phyloP scores from a whole-genome alignment of 2,888 invertebrate species.

The Copidosoma aretas region DNA sequence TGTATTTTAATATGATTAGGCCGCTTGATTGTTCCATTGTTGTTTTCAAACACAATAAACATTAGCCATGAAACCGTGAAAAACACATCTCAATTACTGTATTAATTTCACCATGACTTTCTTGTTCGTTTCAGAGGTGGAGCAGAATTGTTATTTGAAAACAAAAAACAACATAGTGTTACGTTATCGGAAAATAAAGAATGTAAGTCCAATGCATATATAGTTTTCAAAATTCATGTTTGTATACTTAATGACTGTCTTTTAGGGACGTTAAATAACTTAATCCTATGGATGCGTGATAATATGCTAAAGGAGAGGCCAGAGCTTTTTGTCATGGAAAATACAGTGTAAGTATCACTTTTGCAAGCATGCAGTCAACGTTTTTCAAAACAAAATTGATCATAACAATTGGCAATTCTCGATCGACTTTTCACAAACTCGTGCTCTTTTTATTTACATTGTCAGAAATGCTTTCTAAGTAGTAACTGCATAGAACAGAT shows the following conservation, averaged over 20 bases:
- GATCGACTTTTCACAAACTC: too few species aligned
- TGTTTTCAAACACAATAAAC: too few species aligned
- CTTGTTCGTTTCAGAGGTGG: slow-evolving; percentile 72
- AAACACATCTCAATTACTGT: too few species aligned
- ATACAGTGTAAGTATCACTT: slow-evolving; percentile 63
- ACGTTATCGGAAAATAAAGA: slow-evolving; percentile 68
- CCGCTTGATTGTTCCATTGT: too few species aligned
- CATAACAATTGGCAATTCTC: too few species aligned
- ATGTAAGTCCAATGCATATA: slow-evolving; percentile 61
- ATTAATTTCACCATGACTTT: too few species aligned
- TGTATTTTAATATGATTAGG: too few species aligned
- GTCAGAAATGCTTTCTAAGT: too few species aligned
- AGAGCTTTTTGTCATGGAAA: slow-evolving; percentile 70
- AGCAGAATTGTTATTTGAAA: slow-evolving; percentile 88
- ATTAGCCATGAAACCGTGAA: too few species aligned
- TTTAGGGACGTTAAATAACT: slow-evolving; percentile 73
- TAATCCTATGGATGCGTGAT: slow-evolving; percentile 84
- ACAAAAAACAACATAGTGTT: slow-evolving; percentile 75
- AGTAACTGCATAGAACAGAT: too few species aligned
- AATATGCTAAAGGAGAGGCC: slow-evolving; percentile 84
- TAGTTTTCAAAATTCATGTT: neutral
- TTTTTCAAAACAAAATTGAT: neutral
- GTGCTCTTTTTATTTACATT: too few species aligned
- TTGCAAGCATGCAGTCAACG: neutral
- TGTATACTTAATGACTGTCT: slow-evolving; percentile 17